Conservation (phyloP, 2,113 vertebrate species). For the Anseranas semipalmata region DNA sequence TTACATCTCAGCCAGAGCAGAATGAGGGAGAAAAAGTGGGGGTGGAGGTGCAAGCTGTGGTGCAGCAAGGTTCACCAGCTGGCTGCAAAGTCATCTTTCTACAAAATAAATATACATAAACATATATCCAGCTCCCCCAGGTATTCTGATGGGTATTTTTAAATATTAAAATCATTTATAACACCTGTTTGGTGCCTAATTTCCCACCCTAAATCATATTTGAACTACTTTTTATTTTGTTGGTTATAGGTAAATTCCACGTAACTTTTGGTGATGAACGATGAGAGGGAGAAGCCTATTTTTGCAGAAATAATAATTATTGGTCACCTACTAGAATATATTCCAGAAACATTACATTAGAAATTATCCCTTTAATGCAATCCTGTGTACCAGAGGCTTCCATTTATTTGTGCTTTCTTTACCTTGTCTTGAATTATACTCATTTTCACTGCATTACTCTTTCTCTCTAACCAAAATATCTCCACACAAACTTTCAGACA, state of each 20-base stretch:
- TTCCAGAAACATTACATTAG: not conserved
- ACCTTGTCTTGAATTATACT: not conserved
- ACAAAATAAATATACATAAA: not conserved
- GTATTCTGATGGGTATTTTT: not conserved
- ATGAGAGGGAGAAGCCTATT: not conserved
- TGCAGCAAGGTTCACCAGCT: not conserved
- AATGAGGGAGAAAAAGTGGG: fast-evolving
- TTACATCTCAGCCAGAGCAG: not conserved
- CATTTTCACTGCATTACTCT: not conserved
- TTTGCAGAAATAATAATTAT: slow-evolving; percentile 6
- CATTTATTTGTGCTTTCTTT: not conserved
- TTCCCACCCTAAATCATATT: not conserved
- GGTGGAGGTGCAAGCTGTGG: not conserved
- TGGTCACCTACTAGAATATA: not conserved
- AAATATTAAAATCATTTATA: slow-evolving; percentile 19
- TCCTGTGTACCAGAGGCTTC: not conserved
- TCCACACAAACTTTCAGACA: not conserved
- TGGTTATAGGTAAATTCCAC: not conserved
- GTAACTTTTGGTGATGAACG: not conserved
- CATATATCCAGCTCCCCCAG: not conserved
- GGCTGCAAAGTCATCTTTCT: slow-evolving; percentile 7
- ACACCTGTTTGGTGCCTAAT: not conserved
- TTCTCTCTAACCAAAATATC: not conserved
- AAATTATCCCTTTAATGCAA: not conserved
- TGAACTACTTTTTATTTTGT: not conserved